Percentiles rank a stretch among this genome's conserved stretches.
Conservation (phyloP, 2,797 vertebrate genomes). For the Hydrophis major region DNA sequence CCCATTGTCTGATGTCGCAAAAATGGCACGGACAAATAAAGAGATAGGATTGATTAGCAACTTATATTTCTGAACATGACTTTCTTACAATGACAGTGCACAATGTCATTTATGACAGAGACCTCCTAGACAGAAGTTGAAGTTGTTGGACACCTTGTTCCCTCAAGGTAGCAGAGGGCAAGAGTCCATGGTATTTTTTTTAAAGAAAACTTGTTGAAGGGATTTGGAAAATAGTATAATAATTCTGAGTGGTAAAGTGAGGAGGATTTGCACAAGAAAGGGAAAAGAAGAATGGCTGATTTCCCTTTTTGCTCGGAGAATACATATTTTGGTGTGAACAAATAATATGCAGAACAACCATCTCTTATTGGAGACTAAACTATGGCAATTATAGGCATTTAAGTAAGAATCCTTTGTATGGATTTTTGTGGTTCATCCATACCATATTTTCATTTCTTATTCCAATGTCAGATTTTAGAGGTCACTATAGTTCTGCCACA, state of each 20-base stretch:
- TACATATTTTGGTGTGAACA: background rate
- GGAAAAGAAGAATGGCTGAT: background rate
- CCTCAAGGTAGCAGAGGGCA: background rate
- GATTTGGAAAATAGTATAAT: conserved; percentile 14
- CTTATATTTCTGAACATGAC: background rate
- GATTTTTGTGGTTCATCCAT: background rate
- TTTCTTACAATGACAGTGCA: background rate
- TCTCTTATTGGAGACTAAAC: background rate
- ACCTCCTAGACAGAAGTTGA: background rate
- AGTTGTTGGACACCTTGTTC: background rate
- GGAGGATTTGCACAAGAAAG: background rate
- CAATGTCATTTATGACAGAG: conserved; percentile 12
- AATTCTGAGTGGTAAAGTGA: background rate
- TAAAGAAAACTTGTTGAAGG: background rate
- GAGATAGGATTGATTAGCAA: background rate
- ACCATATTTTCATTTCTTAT: background rate
- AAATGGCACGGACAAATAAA: conserved; percentile 9
- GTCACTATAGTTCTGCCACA: background rate
- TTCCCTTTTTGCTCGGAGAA: conserved; percentile 3
- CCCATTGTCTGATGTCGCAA: conserved; percentile 4
- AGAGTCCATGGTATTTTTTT: background rate
- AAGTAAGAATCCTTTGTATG: background rate
- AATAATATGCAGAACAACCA: background rate
- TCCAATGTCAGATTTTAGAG: background rate
- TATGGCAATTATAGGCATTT: background rate